phyloP scores from a whole-genome alignment of 2,797 vertebrate species.

The Pogonophryne albipinna region DNA sequence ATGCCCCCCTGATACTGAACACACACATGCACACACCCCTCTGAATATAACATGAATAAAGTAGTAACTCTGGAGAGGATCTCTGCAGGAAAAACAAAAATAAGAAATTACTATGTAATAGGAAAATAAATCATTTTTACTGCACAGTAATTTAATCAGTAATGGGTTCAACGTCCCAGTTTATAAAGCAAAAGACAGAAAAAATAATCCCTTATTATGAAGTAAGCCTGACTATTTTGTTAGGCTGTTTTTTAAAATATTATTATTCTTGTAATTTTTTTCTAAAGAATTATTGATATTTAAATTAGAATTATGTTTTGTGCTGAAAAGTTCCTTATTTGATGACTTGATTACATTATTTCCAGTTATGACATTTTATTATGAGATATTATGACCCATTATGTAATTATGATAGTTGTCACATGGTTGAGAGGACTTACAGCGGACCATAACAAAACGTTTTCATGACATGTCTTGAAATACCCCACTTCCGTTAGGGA shows the following conservation, averaged over 20 bases:
- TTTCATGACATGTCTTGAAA: conserved; percentile 25
- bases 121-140: background rate
- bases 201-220: background rate
- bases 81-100: background rate
- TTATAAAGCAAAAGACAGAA: background rate
- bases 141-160: background rate
- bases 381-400: background rate
- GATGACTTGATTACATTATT: background rate
- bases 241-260: background rate
- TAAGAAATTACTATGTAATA: background rate
- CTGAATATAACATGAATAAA: conserved; percentile 12
- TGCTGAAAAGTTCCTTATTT: background rate
- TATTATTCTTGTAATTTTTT: background rate
- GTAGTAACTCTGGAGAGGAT: background rate
- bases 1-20: background rate
- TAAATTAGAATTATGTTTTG: background rate
- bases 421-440: background rate
- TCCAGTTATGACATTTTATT: background rate
- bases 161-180: background rate
- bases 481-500: conserved; percentile 45
- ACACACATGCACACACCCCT: background rate
- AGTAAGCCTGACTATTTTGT: background rate
- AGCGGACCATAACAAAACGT: background rate
- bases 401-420: background rate
- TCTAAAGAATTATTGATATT: background rate